Conservation (phyloP, 2,888 invertebrate genomes). For the Protophormia terraenovae region DNA sequence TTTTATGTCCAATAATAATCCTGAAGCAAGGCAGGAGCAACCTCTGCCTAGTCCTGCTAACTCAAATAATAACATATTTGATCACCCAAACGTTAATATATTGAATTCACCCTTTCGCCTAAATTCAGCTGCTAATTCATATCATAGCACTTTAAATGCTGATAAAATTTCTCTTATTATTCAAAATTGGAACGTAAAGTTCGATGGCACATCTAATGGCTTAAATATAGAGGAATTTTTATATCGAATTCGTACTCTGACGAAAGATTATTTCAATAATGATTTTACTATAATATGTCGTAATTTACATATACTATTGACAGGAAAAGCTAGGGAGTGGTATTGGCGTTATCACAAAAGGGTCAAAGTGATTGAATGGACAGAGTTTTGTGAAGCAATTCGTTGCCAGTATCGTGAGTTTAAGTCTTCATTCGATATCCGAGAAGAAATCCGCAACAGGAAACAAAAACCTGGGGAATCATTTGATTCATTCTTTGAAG, state of each 20-base stretch:
- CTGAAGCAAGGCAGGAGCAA: background rate
- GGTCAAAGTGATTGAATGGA: background rate
- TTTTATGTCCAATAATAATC: background rate
- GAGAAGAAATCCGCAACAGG: background rate
- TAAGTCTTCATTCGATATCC: background rate
- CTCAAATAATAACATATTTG: background rate
- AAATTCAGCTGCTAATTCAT: background rate
- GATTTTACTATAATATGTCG: conserved; percentile 35
- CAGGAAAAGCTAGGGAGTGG: background rate
- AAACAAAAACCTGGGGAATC: conserved; percentile 10
- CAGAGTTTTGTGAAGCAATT: conserved; percentile 18
- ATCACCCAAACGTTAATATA: background rate
- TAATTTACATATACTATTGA: conserved; percentile 6
- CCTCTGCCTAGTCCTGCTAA: background rate
- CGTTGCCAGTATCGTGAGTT: conserved; percentile 3
- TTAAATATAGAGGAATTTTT: conserved; percentile 27
- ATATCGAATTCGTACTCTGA: conserved; percentile 15
- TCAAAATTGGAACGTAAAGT: background rate
- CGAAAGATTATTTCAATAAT: conserved; percentile 26
- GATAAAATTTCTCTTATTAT: background rate
- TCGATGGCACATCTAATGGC: background rate
- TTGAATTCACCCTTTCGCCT: background rate
- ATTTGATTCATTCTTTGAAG: conserved; percentile 4
- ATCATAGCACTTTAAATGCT: background rate
- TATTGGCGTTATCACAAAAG: conserved; percentile 4